A percentile compares a stretch with the other conserved stretches of the same genome.
Evolutionary conservation across 2,888 invertebrate genomes (phyloP).

Genomic region (Cephus pulcher): DNA sequence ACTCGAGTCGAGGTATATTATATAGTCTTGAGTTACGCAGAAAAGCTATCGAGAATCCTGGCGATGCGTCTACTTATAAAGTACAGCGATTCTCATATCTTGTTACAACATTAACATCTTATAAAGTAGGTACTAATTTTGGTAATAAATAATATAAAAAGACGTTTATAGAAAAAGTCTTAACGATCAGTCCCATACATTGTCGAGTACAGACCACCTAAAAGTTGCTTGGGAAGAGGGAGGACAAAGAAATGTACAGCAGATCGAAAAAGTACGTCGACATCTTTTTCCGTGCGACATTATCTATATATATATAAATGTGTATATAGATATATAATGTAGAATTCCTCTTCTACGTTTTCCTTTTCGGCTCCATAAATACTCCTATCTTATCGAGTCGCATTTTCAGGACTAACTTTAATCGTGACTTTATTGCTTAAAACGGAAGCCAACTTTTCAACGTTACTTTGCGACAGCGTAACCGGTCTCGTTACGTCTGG

Average conservation of each 20-base stretch:
- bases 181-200: slow-evolving; percentile 21
- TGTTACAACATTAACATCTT: too few species aligned
- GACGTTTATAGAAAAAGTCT: slow-evolving; percentile 23
- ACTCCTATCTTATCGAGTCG: slow-evolving; percentile 52
- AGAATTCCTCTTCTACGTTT: background rate
- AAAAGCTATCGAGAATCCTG: too few species aligned
- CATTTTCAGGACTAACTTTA: slow-evolving; percentile 60
- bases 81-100: too few species aligned
- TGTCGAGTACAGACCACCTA: too few species aligned
- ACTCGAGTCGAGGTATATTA: too few species aligned
- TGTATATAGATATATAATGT: background rate
- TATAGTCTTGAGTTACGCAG: too few species aligned
- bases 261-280: slow-evolving; percentile 25
- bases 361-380: background rate
- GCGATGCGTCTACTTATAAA: too few species aligned
- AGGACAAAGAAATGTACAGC: slow-evolving; percentile 16
- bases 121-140: background rate
- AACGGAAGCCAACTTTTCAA: slow-evolving; percentile 58
- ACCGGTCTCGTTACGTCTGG: background rate
- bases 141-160: slow-evolving; percentile 37
- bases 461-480: slow-evolving; percentile 42
- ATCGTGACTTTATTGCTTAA: slow-evolving; percentile 63
- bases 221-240: too few species aligned
- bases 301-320: background rate
- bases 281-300: background rate